Percentiles rank a stretch among this genome's conserved stretches.
phyloP scores from a whole-genome alignment of 2,888 invertebrate species.

The Mythimna ferrago region DNA sequence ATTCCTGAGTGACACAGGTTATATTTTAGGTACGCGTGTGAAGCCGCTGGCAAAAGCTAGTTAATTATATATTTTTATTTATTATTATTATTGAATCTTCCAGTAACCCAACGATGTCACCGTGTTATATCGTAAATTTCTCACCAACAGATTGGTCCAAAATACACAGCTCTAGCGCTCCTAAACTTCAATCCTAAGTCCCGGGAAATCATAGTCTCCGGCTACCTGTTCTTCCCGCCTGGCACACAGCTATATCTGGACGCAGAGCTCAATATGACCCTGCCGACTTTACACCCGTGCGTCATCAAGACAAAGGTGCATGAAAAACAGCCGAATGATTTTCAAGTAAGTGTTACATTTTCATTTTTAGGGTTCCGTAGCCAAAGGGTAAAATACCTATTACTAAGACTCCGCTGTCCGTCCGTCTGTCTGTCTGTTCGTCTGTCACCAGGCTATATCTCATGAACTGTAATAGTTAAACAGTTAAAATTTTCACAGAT shows the following conservation, averaged over 20 bases:
- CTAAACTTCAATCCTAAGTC: slow-evolving; percentile 87
- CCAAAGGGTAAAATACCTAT: no score
- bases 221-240: slow-evolving; percentile 91
- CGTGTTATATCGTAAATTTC: slow-evolving; percentile 9
- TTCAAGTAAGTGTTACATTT: slow-evolving; percentile 89
- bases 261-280: slow-evolving; percentile 93
- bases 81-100: no score
- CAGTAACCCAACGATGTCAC: neutral
- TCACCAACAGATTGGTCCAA: slow-evolving; percentile 81
- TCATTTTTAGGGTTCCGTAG: no score
- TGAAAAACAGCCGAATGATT: slow-evolving; percentile 93
- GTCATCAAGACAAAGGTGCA: slow-evolving; percentile 91
- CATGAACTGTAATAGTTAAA: no score
- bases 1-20: no score
- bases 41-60: no score
- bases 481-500: no score
- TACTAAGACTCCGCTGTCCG: no score
- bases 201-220: slow-evolving; percentile 82
- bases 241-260: slow-evolving; percentile 93
- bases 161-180: slow-evolving; percentile 81
- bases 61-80: no score
- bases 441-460: no score
- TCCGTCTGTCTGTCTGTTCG: no score
- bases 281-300: slow-evolving; percentile 94
- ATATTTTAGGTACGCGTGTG: no score